Percentiles rank a stretch among this genome's conserved stretches.
Conservation (phyloP, 2,888 invertebrate species). For the Stegophylla sp. region DNA sequence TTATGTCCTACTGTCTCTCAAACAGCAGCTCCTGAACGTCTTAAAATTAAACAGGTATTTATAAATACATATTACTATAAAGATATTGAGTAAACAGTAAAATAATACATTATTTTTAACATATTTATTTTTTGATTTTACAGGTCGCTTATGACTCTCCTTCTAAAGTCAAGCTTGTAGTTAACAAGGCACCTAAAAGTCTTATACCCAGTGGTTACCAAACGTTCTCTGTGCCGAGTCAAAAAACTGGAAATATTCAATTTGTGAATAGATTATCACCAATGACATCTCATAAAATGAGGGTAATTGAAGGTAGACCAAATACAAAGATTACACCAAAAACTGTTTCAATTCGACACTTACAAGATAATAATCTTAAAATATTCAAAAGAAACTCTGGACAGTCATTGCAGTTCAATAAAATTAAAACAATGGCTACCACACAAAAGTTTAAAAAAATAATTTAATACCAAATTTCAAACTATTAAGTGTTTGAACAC, state of each 20-base stretch:
- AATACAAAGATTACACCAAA: slow-evolving; percentile 20
- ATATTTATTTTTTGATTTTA: slow-evolving; percentile 18
- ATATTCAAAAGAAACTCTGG: slow-evolving; percentile 7
- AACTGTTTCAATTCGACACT: slow-evolving; percentile 48
- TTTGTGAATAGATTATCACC: slow-evolving; percentile 48
- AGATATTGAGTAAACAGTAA: background rate
- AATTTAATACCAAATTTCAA: slow-evolving; percentile 23
- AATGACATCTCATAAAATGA: background rate
- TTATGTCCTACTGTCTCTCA: background rate
- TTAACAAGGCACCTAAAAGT: slow-evolving; percentile 49
- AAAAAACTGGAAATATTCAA: slow-evolving; percentile 42
- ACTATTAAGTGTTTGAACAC: slow-evolving; percentile 17
- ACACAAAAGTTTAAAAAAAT: slow-evolving; percentile 55
- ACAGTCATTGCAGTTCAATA: slow-evolving; percentile 37
- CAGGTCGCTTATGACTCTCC: slow-evolving; percentile 57
- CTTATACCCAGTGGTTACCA: slow-evolving; percentile 51
- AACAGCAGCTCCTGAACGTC: slow-evolving; percentile 31
- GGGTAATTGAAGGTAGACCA: slow-evolving; percentile 20
- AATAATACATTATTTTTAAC: background rate
- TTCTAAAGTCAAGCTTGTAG: slow-evolving; percentile 51
- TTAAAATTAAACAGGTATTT: slow-evolving; percentile 49
- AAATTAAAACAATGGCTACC: slow-evolving; percentile 57
- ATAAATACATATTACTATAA: background rate
- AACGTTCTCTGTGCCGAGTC: slow-evolving; percentile 55
- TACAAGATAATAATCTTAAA: slow-evolving; percentile 46